These are phyloP conservation scores for Bettongia penicillata DNA, from an alignment of 2,113 vertebrate species.

Conservation along the genomic window DNA sequence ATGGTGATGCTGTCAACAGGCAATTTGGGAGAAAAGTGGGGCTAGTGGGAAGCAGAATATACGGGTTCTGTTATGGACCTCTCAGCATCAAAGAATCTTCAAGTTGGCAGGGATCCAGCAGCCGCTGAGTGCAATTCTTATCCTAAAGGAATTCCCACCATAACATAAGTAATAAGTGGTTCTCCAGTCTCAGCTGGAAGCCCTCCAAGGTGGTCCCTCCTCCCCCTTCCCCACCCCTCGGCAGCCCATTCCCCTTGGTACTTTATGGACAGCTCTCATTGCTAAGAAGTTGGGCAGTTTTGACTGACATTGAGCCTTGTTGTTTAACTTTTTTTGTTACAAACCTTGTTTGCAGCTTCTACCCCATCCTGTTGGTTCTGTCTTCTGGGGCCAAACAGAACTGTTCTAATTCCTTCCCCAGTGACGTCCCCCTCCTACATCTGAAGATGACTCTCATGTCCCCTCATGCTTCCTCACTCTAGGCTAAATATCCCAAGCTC, in stretches of 20 bases:
- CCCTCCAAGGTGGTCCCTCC: background rate
- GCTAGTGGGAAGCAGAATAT: background rate
- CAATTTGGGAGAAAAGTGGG: background rate
- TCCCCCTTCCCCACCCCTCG: background rate
- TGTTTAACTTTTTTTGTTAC: too few species aligned
- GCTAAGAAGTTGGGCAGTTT: background rate
- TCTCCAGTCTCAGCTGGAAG: background rate
- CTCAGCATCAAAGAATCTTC: background rate
- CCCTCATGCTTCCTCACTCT: background rate
- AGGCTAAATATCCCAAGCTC: background rate
- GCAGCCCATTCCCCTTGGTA: background rate
- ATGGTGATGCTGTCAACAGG: background rate
- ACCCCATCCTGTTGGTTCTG: background rate
- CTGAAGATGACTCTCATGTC: background rate
- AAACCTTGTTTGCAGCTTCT: too few species aligned
- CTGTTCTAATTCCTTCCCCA: background rate
- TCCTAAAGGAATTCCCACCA: background rate
- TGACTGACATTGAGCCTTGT: background rate
- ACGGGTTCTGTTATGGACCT: background rate
- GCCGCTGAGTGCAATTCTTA: background rate
- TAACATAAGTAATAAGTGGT: background rate
- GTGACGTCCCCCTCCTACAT: background rate
- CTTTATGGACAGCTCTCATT: background rate
- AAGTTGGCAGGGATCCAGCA: background rate
- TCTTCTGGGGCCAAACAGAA: background rate